Base-by-base conservation (phyloP, 2,888 invertebrate species). In the Thymelicus sylvestris region DNA sequence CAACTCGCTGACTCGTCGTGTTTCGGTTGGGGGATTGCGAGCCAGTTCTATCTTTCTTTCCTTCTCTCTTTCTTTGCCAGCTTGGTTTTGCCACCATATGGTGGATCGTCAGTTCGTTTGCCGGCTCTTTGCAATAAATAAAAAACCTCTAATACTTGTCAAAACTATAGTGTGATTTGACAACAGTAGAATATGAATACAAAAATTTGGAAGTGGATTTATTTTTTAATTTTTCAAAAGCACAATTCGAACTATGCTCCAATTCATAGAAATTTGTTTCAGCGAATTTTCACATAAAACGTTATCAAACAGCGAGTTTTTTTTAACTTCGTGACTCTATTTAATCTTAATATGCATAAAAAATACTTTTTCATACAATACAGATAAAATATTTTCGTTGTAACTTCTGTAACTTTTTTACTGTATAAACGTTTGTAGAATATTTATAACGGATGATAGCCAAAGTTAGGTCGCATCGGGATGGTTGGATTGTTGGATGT, bases 311-410 rank as follows among this genome's bases (percentile, higher is more conserved):
- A 66, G 66, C 57, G n/a, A 38, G 47, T 59, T 66, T 15, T 66
- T 66, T 66, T 47, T 59, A 59, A 66, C 59, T 66, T 59, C 59
- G 57, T 66, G 31, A 66, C 59, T 66, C 44, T 57, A 59, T 59
- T 66, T 44, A 66, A 66, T 44, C 57, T 38, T 66, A 59, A 66
- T 59, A 66, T 47, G 47, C 59, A 66, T 66, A 47, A 59, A 66
- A 48, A 59, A 66, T 66, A 57, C 47, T 13, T 59, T 66, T 78
- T 75, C 62, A 57, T 73, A 66, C 61, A 74, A 41, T 15, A 50
- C 15, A 19, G 52, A 52, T 52, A 19, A 52, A 52, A 19, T 8
- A 19, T 52, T 52, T 52, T 19, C 19, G 52, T 19, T 48, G 6
- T 47, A 13, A 6, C 13, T 47, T 6, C 13, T 13, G 13, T 47